These are phyloP conservation scores for Conger conger DNA, from an alignment of 2,113 vertebrate species.

Conservation along the genomic window DNA sequence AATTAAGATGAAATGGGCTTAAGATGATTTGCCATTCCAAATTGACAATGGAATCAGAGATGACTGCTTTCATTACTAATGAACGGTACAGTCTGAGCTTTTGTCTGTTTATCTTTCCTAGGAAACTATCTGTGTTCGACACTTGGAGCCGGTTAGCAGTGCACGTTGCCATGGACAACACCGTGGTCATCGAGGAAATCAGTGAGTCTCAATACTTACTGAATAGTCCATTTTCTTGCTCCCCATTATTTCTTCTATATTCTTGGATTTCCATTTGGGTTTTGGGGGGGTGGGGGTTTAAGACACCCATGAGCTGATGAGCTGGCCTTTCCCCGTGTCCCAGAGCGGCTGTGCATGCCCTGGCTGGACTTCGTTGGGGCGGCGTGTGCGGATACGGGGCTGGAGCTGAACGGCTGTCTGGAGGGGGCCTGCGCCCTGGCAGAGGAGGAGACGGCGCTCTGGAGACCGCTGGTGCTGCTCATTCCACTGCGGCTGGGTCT, in stretches of 20 bases:
- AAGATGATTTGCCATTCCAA: too few relatives aligned
- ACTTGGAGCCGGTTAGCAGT: constrained; percentile 91
- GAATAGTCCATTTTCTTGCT: background rate
- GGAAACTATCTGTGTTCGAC: constrained; percentile 93
- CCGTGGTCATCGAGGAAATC: constrained; percentile 96
- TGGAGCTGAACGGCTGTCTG: constrained; percentile 64
- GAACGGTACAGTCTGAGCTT: background rate
- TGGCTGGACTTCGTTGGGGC: constrained; percentile 63
- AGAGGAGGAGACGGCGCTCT: constrained; percentile 64
- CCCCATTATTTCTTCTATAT: too few relatives aligned
- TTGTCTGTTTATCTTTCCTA: constrained; percentile 49
- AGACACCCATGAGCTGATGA: background rate
- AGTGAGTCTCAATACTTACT: constrained; percentile 74
- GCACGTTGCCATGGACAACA: constrained; percentile 98
- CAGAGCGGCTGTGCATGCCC: constrained; percentile 85
- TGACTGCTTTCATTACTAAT: too few relatives aligned
- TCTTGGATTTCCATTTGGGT: background rate
- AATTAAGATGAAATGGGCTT: too few relatives aligned
- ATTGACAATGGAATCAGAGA: too few relatives aligned
- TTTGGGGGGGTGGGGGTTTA: background rate
- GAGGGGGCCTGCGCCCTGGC: constrained; percentile 74
- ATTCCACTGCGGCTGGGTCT: constrained; percentile 95
- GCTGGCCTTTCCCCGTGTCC: background rate
- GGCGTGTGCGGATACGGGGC: constrained; percentile 55
- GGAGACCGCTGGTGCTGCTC: constrained; percentile 93